Evolutionary conservation across 2,888 invertebrate genomes (phyloP).

Genomic region (Limnephilus rhombicus): DNA sequence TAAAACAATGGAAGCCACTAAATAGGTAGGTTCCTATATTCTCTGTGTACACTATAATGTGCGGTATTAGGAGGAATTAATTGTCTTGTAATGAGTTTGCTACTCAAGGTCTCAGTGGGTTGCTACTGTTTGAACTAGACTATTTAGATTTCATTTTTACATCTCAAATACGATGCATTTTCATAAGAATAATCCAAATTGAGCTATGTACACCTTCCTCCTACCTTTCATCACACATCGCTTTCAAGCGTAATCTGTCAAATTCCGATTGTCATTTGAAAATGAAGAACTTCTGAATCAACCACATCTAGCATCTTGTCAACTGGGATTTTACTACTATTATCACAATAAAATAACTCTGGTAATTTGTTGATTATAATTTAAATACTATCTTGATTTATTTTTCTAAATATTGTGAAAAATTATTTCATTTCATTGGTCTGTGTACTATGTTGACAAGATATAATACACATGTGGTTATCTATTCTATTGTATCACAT

Average conservation of each 20-base stretch:
- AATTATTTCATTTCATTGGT: neutral
- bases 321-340: neutral
- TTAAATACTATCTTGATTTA: neutral
- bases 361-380: slow-evolving; percentile 5
- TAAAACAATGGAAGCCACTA: slow-evolving; percentile 63
- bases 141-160: slow-evolving; percentile 48
- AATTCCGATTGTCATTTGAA: slow-evolving; percentile 39
- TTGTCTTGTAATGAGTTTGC: slow-evolving; percentile 61
- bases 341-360: neutral
- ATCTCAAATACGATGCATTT: slow-evolving; percentile 3
- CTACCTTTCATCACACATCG: slow-evolving; percentile 9
- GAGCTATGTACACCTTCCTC: neutral
- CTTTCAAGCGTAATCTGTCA: slow-evolving; percentile 41
- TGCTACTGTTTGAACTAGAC: slow-evolving; percentile 50
- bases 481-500: slow-evolving; percentile 8
- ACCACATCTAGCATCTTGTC: slow-evolving; percentile 19
- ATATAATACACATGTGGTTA: slow-evolving; percentile 42
- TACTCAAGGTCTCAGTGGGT: slow-evolving; percentile 60
- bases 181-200: neutral
- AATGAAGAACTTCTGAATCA: neutral
- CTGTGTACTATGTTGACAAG: neutral
- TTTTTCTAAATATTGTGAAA: slow-evolving; percentile 10
- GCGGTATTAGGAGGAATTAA: slow-evolving; percentile 59
- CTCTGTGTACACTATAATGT: slow-evolving; percentile 52
- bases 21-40: slow-evolving; percentile 60